phyloP scores from a whole-genome alignment of 2,888 invertebrate genomes.

The Brachyptera risi region DNA sequence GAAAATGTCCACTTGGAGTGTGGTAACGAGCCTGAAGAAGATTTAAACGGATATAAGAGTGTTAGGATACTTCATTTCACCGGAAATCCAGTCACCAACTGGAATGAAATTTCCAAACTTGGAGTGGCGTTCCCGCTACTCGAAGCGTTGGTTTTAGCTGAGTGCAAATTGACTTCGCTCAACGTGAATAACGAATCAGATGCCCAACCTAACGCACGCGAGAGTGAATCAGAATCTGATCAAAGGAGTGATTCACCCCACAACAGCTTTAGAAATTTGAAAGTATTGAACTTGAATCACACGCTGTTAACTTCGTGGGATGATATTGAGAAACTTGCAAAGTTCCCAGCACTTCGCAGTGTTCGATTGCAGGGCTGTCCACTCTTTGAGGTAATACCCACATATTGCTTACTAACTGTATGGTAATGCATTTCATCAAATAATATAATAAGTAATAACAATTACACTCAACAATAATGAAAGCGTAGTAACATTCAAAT shows the following conservation, averaged over 20 bases:
- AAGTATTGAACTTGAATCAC: constrained; percentile 79
- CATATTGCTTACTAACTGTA: too few relatives aligned
- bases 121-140: constrained; percentile 83
- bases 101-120: constrained; percentile 78
- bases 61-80: constrained; percentile 82
- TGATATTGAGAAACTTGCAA: constrained; percentile 80
- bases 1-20: constrained; percentile 64
- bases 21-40: constrained; percentile 42
- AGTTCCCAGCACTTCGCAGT: constrained; percentile 78
- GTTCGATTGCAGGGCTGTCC: constrained; percentile 75
- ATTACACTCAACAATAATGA: too few relatives aligned
- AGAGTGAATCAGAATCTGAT: not conserved
- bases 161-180: constrained; percentile 72
- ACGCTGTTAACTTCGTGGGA: constrained; percentile 82
- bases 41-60: constrained; percentile 55
- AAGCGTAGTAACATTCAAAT: too few relatives aligned
- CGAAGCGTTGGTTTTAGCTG: constrained; percentile 79
- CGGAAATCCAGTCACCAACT: constrained; percentile 78
- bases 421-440: too few relatives aligned
- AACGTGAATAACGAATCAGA: constrained; percentile 44
- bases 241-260: constrained; percentile 46
- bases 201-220: constrained; percentile 42
- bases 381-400: constrained; percentile 56
- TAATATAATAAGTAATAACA: too few relatives aligned
- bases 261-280: constrained; percentile 60